These are phyloP conservation scores for Sminthopsis crassicaudata DNA, from an alignment of 2,113 vertebrate species.

Conservation along the genomic window DNA sequence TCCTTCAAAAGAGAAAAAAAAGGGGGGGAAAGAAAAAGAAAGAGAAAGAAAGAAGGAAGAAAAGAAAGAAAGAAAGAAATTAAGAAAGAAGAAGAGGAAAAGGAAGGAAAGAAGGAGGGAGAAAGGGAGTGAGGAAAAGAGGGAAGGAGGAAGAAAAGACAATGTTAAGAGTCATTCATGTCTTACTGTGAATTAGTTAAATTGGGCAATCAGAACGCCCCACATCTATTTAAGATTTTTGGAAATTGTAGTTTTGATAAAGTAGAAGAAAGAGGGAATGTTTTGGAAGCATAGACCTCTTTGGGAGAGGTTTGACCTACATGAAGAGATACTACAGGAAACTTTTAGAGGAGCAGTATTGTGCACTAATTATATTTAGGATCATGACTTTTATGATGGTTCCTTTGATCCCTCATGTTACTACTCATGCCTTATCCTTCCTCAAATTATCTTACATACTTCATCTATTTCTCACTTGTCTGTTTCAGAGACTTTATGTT, in stretches of 20 bases:
- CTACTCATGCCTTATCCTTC: not conserved
- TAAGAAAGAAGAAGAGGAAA: too few species aligned
- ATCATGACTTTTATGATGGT: not conserved
- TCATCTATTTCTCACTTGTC: not conserved
- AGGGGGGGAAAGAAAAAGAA: too few species aligned
- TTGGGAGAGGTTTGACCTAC: not conserved
- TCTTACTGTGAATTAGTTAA: not conserved
- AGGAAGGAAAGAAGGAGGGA: too few species aligned
- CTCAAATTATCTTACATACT: not conserved
- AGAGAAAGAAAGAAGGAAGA: too few species aligned
- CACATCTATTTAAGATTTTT: not conserved
- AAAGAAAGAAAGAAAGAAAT: not conserved
- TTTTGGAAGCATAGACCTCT: not conserved
- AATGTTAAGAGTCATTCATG: not conserved
- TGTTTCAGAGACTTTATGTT: not conserved
- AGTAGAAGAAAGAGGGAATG: not conserved
- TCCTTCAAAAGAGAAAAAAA: not conserved
- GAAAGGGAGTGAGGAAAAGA: too few species aligned
- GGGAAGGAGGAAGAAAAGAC: too few species aligned
- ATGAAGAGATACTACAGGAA: not conserved
- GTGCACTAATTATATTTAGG: not conserved
- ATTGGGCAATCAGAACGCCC: not conserved
- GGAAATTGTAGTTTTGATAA: not conserved
- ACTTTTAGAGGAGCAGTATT: not conserved
- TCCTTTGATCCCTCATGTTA: not conserved